phyloP scores from a whole-genome alignment of 2,113 vertebrate genomes.

The Epinephelus lanceolatus region DNA sequence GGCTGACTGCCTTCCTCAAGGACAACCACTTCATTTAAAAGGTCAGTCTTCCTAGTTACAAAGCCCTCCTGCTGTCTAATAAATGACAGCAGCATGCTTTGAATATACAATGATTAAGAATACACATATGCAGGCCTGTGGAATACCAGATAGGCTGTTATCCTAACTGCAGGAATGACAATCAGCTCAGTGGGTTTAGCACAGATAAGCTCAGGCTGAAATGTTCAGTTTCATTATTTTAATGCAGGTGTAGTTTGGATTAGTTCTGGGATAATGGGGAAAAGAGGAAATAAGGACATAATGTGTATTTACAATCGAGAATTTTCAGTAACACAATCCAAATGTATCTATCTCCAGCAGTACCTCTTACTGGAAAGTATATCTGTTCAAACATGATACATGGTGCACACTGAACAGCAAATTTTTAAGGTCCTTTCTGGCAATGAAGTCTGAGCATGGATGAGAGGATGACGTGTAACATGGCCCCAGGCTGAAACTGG shows the following conservation, averaged over 20 bases:
- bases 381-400: neutral
- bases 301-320: neutral
- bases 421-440: neutral
- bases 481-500: neutral
- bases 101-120: slow-evolving; percentile 39
- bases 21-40: slow-evolving; percentile 37
- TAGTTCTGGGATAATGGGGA: neutral
- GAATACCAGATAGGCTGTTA: neutral
- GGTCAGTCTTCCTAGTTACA: neutral
- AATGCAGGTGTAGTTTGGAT: neutral
- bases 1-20: slow-evolving; percentile 26
- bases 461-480: neutral
- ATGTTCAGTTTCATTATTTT: slow-evolving; percentile 23
- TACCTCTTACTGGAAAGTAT: neutral
- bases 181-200: slow-evolving; percentile 43
- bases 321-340: neutral
- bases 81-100: slow-evolving; percentile 17
- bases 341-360: too few relatives aligned
- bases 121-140: neutral
- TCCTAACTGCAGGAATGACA: slow-evolving; percentile 33
- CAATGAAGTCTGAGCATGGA: neutral
- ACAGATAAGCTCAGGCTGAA: slow-evolving; percentile 18
- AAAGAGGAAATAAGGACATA: neutral
- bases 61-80: slow-evolving; percentile 14
- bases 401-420: neutral